Evolutionary conservation across 2,113 vertebrate species (phyloP), one percentile per base, ranked within the genome.

Genomic region (Junco hyemalis): DNA sequence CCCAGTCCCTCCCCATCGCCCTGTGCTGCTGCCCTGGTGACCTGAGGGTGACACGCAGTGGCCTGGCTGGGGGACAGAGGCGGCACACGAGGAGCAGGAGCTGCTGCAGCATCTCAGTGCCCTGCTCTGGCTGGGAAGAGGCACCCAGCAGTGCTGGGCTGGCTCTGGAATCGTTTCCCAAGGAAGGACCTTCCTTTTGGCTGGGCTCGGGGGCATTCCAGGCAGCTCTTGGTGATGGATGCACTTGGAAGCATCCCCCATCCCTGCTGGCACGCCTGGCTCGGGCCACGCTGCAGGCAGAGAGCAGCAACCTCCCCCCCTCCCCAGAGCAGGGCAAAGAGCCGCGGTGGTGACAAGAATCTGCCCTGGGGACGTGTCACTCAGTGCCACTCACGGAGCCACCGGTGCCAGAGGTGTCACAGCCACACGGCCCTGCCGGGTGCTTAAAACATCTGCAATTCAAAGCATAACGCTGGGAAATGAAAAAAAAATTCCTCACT

Each of bases 311-410:
- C n/a, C n/a, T n/a, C n/a, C 11, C 76, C 76, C 88, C 38, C 36
- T 57, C 29, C 24, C 6, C 5, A 12, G 54, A 57, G 45, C 59
- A 33, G 77, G 60, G 50, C 9, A 8, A 73, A 59, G 70, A 69
- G 9, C 9, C 28, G 1, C 0, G 1, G 76, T 24, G 63, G 68
- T 51, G 82, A 36, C 87, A 89, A 84, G 56, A 86, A 25, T 7
- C 11, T 0, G 51, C 56, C 4, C 14, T 0, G 50, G 36, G 51
- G 38, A 77, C 4, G 0, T 4, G 65, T 16, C 7, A 1, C 36
- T 53, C 33, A 38, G 0, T 3, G 65, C 11, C 7, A 1, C 38
- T 53, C 28, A 33, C 0, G 0, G 31, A 70, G 47, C 26, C 65
- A 11, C 38, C 1, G 2, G 47, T 8, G 42, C 26, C 4, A 56